These are phyloP conservation scores for Caenorhabditis plicata DNA, from an alignment of 2,888 invertebrate genomes.

Conservation along the genomic window DNA sequence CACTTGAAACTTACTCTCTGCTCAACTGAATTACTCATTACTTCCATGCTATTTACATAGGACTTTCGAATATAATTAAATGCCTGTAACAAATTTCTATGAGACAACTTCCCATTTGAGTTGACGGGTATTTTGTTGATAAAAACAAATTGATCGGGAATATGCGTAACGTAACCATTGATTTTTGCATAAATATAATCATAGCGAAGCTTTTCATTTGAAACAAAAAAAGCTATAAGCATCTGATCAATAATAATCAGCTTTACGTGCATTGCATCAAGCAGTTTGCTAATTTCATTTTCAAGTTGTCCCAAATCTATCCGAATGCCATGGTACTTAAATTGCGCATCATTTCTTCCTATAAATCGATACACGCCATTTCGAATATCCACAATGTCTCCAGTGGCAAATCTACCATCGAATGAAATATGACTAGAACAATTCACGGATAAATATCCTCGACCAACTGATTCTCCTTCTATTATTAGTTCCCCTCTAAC, in stretches of 20 bases:
- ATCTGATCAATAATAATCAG: constrained; percentile 15
- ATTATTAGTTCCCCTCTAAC: constrained; percentile 30
- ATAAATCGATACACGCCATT: constrained; percentile 16
- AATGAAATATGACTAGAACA: constrained; percentile 3
- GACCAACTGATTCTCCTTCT: constrained; percentile 25
- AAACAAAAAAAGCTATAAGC: constrained; percentile 37
- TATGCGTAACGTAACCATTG: constrained; percentile 1
- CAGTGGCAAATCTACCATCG: constrained; percentile 13
- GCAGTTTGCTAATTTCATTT: constrained; percentile 4
- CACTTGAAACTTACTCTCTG: constrained; percentile 12
- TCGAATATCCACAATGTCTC: constrained; percentile 30
- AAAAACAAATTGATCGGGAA: constrained; percentile 38
- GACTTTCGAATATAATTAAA: constrained; percentile 23
- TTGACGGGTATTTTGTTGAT: constrained; percentile 41
- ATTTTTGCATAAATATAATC: neutral
- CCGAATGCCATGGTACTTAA: constrained; percentile 47
- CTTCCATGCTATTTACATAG: constrained; percentile 13
- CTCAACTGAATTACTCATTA: constrained; percentile 31
- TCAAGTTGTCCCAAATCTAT: constrained; percentile 33
- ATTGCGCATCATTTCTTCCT: constrained; percentile 48
- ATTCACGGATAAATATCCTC: constrained; percentile 31
- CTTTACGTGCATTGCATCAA: constrained; percentile 12
- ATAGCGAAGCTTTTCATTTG: neutral
- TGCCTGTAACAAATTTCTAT: constrained; percentile 32
- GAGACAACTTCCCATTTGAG: constrained; percentile 48